Conservation (phyloP, 2,797 vertebrate genomes). For the Urocyon cinereoargenteus region DNA sequence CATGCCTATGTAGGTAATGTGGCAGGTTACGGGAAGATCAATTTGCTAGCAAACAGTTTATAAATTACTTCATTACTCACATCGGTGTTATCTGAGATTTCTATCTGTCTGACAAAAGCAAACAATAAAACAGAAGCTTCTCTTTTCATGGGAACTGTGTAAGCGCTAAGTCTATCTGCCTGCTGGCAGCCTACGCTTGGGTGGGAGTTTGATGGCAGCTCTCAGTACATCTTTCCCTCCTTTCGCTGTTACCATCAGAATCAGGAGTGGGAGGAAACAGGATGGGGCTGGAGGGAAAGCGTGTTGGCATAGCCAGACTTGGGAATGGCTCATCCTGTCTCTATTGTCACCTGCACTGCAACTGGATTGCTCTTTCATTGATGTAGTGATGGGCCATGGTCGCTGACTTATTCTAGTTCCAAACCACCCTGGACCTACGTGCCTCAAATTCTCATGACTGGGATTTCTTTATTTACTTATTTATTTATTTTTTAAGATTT, state of each 20-base stretch:
- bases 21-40: slow-evolving; percentile 25
- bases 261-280: slow-evolving; percentile 47
- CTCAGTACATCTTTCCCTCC: slow-evolving; percentile 26
- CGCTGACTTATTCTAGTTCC: neutral
- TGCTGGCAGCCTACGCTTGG: slow-evolving; percentile 31
- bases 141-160: slow-evolving; percentile 46
- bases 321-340: neutral
- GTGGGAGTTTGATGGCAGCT: neutral
- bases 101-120: slow-evolving; percentile 63
- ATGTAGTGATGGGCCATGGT: neutral
- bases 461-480: neutral
- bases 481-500: no score
- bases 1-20: neutral
- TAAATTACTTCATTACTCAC: slow-evolving; percentile 65
- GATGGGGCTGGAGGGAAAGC: neutral
- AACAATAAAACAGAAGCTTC: slow-evolving; percentile 58
- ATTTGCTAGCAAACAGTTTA: slow-evolving; percentile 41
- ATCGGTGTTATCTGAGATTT: slow-evolving; percentile 67
- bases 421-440: neutral
- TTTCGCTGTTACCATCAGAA: neutral
- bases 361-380: neutral
- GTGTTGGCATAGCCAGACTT: neutral
- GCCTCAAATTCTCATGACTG: neutral
- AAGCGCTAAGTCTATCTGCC: slow-evolving; percentile 28
- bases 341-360: neutral